Evolutionary conservation across 2,113 vertebrate species (phyloP).

Genomic region (Addax nasomaculatus): DNA sequence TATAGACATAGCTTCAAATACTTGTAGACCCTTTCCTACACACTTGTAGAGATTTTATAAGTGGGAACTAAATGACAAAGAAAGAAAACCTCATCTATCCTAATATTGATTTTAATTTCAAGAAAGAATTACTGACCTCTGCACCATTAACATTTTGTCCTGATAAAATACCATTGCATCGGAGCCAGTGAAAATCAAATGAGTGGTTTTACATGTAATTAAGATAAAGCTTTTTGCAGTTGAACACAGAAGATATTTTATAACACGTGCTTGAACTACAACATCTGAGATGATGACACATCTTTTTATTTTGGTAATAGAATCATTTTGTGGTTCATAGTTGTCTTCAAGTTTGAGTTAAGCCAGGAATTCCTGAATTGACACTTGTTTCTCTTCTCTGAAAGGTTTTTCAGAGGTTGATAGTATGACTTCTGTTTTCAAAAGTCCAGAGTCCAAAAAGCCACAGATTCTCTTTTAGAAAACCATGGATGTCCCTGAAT

Average conservation of each 20-base stretch:
- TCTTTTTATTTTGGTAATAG: slow-evolving; percentile 25
- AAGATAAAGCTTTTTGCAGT: background rate
- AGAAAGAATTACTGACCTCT: background rate
- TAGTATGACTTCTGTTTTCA: slow-evolving; percentile 62
- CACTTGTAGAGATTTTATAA: background rate
- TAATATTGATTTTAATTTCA: slow-evolving; percentile 2
- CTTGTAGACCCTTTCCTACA: background rate
- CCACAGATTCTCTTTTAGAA: slow-evolving; percentile 58
- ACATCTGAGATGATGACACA: background rate
- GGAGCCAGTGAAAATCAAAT: background rate
- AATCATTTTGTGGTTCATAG: slow-evolving; percentile 41
- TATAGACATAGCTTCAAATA: background rate
- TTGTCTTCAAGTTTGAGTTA: slow-evolving; percentile 29
- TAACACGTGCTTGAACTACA: background rate
- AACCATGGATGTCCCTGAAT: slow-evolving; percentile 18
- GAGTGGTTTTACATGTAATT: background rate
- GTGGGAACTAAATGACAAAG: background rate
- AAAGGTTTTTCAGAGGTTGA: slow-evolving; percentile 59
- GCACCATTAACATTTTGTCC: background rate
- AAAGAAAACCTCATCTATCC: background rate
- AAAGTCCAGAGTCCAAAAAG: slow-evolving; percentile 48
- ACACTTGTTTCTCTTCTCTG: slow-evolving; percentile 60
- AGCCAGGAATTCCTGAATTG: slow-evolving; percentile 51
- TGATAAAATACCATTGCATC: background rate
- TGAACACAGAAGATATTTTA: slow-evolving; percentile 27